These are phyloP conservation scores for Melanotaenia duboulayi DNA, from an alignment of 2,113 vertebrate genomes.

Conservation along the genomic window DNA sequence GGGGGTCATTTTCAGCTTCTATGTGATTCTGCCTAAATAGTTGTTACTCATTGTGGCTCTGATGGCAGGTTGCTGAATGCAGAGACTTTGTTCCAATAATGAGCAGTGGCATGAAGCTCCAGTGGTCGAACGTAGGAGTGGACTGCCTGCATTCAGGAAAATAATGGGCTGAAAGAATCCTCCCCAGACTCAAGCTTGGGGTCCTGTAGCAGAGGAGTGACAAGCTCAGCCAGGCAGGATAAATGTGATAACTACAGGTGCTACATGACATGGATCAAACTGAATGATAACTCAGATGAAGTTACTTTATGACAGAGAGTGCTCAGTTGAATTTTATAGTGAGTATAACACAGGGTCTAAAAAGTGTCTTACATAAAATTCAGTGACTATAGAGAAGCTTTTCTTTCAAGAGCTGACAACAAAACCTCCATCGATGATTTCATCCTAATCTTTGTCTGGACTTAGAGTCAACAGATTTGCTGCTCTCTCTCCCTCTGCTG, in stretches of 20 bases:
- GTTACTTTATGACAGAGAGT: neutral
- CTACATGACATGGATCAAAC: neutral
- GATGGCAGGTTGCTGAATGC: conserved; percentile 24
- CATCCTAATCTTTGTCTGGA: neutral
- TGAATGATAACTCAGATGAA: neutral
- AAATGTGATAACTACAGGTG: neutral
- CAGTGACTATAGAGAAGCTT: too few relatives aligned
- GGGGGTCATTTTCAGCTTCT: neutral
- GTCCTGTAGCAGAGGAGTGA: conserved; percentile 9
- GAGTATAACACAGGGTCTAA: neutral
- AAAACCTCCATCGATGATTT: neutral
- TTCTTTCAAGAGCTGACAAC: neutral
- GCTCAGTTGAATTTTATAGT: neutral
- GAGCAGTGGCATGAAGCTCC: conserved; percentile 58
- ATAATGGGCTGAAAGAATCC: conserved; percentile 59
- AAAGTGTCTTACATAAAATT: too few relatives aligned
- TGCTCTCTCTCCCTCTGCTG: too few relatives aligned
- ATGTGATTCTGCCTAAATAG: conserved; percentile 13
- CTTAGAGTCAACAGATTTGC: neutral
- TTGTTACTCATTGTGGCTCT: conserved; percentile 23
- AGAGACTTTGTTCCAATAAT: conserved; percentile 64
- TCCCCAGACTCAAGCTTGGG: conserved; percentile 17
- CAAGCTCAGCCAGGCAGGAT: neutral
- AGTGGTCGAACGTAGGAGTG: conserved; percentile 36
- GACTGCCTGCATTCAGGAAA: conserved; percentile 40